These are phyloP conservation scores for Sarotherodon lohbergeri DNA, from an alignment of 2,113 vertebrate species.

Conservation along the genomic window DNA sequence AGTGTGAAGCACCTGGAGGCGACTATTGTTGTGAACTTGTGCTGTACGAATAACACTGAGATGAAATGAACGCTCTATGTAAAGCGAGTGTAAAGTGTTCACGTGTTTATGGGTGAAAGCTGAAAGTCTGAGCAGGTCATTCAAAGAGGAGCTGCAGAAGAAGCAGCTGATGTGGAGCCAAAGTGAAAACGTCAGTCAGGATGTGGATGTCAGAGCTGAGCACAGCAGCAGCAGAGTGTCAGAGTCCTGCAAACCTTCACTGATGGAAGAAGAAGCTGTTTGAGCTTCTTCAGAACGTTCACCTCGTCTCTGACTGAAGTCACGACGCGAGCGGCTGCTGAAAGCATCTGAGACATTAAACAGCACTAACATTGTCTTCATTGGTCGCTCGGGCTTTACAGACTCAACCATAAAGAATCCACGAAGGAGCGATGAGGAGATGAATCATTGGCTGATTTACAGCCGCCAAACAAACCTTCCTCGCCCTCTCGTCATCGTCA, in stretches of 20 bases:
- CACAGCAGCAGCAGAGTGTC: rapidly evolving
- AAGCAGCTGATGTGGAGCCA: background rate
- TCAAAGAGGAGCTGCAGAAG: background rate
- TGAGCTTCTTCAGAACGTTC: background rate
- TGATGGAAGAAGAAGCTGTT: background rate
- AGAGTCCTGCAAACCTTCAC: background rate
- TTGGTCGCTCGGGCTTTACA: background rate
- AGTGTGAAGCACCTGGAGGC: background rate
- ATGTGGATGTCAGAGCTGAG: background rate
- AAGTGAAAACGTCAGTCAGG: background rate
- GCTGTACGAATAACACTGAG: background rate
- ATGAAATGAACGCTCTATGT: rapidly evolving
- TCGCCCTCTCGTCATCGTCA: rapidly evolving
- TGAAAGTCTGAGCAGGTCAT: background rate
- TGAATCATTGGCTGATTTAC: background rate
- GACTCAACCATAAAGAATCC: background rate
- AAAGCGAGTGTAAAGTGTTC: background rate
- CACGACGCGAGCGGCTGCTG: background rate
- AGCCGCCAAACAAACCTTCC: background rate
- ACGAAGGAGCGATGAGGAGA: background rate
- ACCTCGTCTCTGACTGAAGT: background rate
- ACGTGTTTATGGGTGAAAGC: background rate
- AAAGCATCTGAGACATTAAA: background rate
- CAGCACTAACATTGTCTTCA: background rate
- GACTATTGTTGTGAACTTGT: background rate